phyloP scores from a whole-genome alignment of 2,888 invertebrate genomes.

The Diaperis boleti region DNA sequence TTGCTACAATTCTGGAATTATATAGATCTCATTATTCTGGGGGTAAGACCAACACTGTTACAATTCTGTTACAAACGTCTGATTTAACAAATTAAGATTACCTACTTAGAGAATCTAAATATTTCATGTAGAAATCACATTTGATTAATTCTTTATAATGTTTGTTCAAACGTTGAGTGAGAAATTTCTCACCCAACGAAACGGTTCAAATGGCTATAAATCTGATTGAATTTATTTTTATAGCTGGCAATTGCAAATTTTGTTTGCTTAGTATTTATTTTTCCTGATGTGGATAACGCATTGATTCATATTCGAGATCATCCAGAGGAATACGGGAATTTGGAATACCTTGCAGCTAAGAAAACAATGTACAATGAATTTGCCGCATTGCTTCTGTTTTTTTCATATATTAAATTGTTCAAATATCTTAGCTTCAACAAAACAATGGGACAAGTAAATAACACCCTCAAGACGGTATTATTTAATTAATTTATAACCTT shows the following conservation, averaged over 20 bases:
- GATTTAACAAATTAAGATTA: no score
- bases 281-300: slow-evolving; percentile 20
- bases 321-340: slow-evolving; percentile 68
- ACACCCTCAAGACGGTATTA: slow-evolving; percentile 73
- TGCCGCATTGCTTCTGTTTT: slow-evolving; percentile 74
- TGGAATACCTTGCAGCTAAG: slow-evolving; percentile 73
- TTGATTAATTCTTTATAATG: no score
- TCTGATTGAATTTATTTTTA: no score
- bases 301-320: slow-evolving; percentile 44
- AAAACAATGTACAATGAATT: slow-evolving; percentile 71
- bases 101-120: no score
- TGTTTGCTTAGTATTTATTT: slow-evolving; percentile 22
- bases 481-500: background rate
- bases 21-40: slow-evolving; percentile 72
- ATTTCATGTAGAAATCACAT: no score
- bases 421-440: slow-evolving; percentile 83
- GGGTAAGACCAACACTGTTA: slow-evolving; percentile 47
- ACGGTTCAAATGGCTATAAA: no score
- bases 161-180: no score
- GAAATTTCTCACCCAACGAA: no score
- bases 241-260: slow-evolving; percentile 22
- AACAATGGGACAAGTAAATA: slow-evolving; percentile 80
- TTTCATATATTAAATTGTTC: slow-evolving; percentile 81
- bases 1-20: slow-evolving; percentile 74
- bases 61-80: background rate